Conservation (phyloP, 2,888 invertebrate species). For the Teinopalpus imperialis region DNA sequence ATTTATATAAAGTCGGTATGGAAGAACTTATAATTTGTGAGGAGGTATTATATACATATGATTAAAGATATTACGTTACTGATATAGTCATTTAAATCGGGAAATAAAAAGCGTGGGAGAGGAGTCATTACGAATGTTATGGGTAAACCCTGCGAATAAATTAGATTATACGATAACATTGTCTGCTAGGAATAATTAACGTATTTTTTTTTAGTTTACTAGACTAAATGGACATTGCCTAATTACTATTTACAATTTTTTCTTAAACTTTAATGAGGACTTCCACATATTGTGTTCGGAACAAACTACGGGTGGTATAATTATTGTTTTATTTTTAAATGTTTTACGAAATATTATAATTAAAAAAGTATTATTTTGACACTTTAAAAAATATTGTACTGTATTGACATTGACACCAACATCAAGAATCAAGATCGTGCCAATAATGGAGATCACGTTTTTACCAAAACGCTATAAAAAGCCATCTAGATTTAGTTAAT, state of each 20-base stretch:
- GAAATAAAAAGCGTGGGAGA: conserved; percentile 59
- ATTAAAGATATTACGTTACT: conserved; percentile 14
- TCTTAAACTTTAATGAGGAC: not conserved
- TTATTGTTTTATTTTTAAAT: too few relatives aligned
- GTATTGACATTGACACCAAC: too few relatives aligned
- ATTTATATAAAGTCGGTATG: too few relatives aligned
- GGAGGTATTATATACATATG: conserved; percentile 10
- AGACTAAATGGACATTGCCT: conserved; percentile 14
- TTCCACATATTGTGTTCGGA: conserved; percentile 20
- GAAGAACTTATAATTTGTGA: too few relatives aligned
- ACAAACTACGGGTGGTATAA: too few relatives aligned
- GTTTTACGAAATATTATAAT: too few relatives aligned
- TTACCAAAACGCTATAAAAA: too few relatives aligned
- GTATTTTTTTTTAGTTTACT: conserved; percentile 22
- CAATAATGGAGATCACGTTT: too few relatives aligned
- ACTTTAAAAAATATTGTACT: too few relatives aligned
- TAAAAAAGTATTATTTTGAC: too few relatives aligned
- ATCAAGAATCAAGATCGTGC: too few relatives aligned
- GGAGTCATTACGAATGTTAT: conserved; percentile 34
- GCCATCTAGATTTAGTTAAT: too few relatives aligned
- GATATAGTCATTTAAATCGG: conserved; percentile 31
- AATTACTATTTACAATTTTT: conserved; percentile 15
- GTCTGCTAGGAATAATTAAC: conserved; percentile 15
- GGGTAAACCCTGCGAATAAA: conserved; percentile 39
- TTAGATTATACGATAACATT: conserved; percentile 30